Evolutionary conservation across 2,797 vertebrate species (phyloP).

Genomic region (Phalanger gymnotis): DNA sequence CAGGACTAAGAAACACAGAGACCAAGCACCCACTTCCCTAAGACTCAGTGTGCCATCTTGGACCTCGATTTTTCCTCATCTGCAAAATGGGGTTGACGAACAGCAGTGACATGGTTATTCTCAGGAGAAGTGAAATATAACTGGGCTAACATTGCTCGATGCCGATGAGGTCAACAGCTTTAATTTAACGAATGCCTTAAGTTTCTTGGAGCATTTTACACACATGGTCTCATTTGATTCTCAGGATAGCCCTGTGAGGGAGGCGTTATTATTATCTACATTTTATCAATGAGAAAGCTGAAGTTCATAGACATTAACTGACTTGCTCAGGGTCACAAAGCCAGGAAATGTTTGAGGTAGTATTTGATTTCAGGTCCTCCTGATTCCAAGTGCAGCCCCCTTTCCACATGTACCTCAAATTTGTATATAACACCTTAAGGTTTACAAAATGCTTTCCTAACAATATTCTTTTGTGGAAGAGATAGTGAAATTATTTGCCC

Average conservation of each 20-base stretch:
- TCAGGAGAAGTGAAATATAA: background rate
- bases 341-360: background rate
- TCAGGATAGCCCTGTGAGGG: background rate
- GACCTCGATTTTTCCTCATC: background rate
- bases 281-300: background rate
- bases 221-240: background rate
- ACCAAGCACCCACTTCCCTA: background rate
- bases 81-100: background rate
- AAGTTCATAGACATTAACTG: background rate
- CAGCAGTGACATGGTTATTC: background rate
- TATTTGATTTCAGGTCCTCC: background rate
- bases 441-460: background rate
- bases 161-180: background rate
- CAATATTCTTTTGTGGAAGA: background rate
- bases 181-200: background rate
- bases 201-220: background rate
- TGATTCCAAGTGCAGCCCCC: background rate
- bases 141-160: background rate
- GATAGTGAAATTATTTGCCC: background rate
- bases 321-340: background rate
- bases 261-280: background rate
- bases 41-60: background rate
- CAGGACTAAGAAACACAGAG: background rate
- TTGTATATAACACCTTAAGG: background rate
- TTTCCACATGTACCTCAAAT: background rate